Evolutionary conservation across 2,113 vertebrate species (phyloP), one percentile per base, ranked within the genome.

Genomic region (Paramormyrops kingsleyae): DNA sequence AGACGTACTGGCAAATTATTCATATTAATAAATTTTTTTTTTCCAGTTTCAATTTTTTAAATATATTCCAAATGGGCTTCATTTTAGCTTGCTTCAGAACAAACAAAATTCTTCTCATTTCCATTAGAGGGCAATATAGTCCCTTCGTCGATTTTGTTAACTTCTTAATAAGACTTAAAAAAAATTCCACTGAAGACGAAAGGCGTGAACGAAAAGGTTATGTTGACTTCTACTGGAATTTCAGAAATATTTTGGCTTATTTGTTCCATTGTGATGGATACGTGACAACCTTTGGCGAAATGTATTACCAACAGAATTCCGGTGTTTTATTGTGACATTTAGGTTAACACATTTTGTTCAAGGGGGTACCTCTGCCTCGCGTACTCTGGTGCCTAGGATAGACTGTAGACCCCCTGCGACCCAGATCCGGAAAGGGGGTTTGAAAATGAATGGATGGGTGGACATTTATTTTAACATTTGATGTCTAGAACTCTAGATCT

Each of bases 61-160:
- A 39, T 39, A 35, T 80, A 42, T 80, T 80, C 1, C 15, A 77
- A 77, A 80, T 80, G 13, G n/a, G 10, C 35, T 80, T 39, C 42
- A 80, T 80, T 87, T 87, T 56, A 31, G 49, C 85, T 39, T 87
- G 85, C 1, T 27, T 7, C 2, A 56, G 15, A 53, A 35, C 84
- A 44, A 9, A 4, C 39, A 12, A 44, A 24, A 84, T 87, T 87
- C 50, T 53, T 56, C 17, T 56, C 17, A 53, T 56, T 19, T 24
- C 84, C 92, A 59, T 87, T 87, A 91, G 91, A 53, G 90, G 91
- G 89, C 86, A 90, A 42, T 90, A 49, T 88, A 39, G 39, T 56
- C 5, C 87, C 52, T 62, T 50, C 56, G 17, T 35, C 9, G 6
- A 47, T 83, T 59, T 84, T 84, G 83, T 62, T 44, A 56, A 17